Conservation (phyloP, 2,797 vertebrate species). For the Paguma larvata region DNA sequence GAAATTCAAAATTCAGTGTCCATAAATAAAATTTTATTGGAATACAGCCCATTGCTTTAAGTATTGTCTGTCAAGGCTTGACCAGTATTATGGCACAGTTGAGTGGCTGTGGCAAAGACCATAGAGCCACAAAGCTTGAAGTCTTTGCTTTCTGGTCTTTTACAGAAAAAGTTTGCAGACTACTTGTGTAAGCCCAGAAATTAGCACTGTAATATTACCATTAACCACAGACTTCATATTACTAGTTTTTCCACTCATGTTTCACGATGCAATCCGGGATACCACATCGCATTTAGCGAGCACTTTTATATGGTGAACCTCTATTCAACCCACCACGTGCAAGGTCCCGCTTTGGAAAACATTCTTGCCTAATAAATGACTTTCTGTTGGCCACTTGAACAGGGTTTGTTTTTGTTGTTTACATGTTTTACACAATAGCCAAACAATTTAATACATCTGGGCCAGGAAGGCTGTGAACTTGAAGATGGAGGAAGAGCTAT, state of each 20-base stretch:
- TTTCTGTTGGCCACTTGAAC: constrained; percentile 77
- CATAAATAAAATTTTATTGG: constrained; percentile 51
- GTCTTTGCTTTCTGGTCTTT: background rate
- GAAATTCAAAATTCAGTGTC: constrained; percentile 32
- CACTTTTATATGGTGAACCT: background rate
- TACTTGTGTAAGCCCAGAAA: constrained; percentile 43
- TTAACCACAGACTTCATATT: background rate
- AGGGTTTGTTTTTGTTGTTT: constrained; percentile 72
- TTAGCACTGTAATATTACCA: background rate
- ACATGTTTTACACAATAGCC: constrained; percentile 75
- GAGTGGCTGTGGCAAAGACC: background rate
- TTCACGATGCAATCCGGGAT: background rate
- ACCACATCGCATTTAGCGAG: background rate
- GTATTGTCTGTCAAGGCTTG: background rate
- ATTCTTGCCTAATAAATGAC: constrained; percentile 58
- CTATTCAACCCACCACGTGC: constrained; percentile 65
- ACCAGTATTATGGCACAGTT: background rate
- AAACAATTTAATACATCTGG: constrained; percentile 70
- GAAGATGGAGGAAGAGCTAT: constrained; percentile 59
- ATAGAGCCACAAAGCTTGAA: background rate
- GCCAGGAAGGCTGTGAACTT: constrained; percentile 37
- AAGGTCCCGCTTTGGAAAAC: constrained; percentile 25
- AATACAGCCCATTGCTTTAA: constrained; percentile 17
- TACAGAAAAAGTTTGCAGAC: constrained; percentile 33
- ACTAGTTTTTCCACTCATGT: background rate